phyloP scores from a whole-genome alignment of 2,113 vertebrate species.

The Phainopepla nitens region DNA sequence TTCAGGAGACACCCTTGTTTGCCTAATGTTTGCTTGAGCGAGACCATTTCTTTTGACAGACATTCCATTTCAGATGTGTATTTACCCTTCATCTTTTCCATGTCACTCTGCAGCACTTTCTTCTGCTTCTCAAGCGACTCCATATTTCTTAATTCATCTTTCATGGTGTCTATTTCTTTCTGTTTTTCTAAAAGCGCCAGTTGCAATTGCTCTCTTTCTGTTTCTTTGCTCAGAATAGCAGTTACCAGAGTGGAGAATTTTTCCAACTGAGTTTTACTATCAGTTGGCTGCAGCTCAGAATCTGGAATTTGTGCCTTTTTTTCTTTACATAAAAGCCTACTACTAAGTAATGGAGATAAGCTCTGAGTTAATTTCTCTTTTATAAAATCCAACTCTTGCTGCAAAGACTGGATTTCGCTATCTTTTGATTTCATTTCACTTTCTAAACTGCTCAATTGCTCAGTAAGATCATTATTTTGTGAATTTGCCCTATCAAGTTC shows the following conservation, averaged over 20 bases:
- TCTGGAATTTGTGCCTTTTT: slow-evolving; percentile 53
- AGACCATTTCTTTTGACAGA: slow-evolving; percentile 54
- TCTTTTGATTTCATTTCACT: slow-evolving; percentile 77
- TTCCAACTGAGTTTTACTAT: slow-evolving; percentile 73
- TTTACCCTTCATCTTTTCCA: slow-evolving; percentile 43
- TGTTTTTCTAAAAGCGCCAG: slow-evolving; percentile 67
- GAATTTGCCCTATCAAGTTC: slow-evolving; percentile 76
- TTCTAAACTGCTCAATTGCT: slow-evolving; percentile 72
- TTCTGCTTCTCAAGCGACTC: slow-evolving; percentile 14
- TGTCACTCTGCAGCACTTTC: slow-evolving; percentile 8
- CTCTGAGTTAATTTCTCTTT: slow-evolving; percentile 73
- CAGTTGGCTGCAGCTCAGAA: slow-evolving; percentile 14
- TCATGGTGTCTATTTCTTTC: slow-evolving; percentile 59
- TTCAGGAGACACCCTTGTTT: slow-evolving; percentile 41
- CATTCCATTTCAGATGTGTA: slow-evolving; percentile 41
- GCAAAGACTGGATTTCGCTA: slow-evolving; percentile 75
- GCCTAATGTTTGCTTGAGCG: slow-evolving; percentile 10
- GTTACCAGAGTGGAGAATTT: slow-evolving; percentile 61
- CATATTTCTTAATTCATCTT: slow-evolving; percentile 11
- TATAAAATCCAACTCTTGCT: slow-evolving; percentile 76
- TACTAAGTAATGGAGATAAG: slow-evolving; percentile 60
- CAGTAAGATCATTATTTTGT: slow-evolving; percentile 71
- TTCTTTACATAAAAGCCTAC: slow-evolving; percentile 69
- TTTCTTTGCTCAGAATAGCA: slow-evolving; percentile 72
- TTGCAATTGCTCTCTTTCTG: slow-evolving; percentile 57